phyloP scores from a whole-genome alignment of 2,888 invertebrate genomes.

The Neoitamus cyanurus region DNA sequence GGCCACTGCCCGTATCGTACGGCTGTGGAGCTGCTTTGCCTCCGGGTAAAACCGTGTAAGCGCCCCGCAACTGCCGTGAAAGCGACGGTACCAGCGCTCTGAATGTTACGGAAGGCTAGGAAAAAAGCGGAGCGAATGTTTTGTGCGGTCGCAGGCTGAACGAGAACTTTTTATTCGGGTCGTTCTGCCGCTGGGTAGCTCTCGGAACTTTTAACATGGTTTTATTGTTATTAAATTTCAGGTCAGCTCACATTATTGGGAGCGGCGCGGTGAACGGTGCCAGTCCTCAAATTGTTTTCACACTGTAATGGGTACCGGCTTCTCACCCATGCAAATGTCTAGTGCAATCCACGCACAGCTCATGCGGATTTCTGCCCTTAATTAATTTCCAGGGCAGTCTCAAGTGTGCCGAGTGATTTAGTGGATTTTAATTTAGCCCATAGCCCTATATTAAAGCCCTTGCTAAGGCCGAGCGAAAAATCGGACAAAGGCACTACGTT shows the following conservation, averaged over 20 bases:
- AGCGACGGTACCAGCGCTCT: not conserved
- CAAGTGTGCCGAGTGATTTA: not conserved
- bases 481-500: not conserved
- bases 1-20: not conserved
- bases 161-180: slow-evolving; percentile 16
- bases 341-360: not conserved
- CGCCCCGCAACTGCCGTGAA: not conserved
- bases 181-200: slow-evolving; percentile 1
- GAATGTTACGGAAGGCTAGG: not conserved
- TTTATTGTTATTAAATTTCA: slow-evolving; percentile 30
- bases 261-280: not conserved
- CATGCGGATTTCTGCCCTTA: not conserved
- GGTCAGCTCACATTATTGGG: slow-evolving; percentile 27
- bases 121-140: not conserved
- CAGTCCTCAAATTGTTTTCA: slow-evolving; percentile 8
- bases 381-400: not conserved
- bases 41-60: not conserved
- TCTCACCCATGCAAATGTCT: not conserved
- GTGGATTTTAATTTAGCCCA: not conserved
- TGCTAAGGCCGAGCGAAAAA: not conserved
- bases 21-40: not conserved
- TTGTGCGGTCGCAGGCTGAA: slow-evolving; percentile 10
- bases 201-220: slow-evolving; percentile 15
- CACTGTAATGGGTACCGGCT: not conserved
- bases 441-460: not conserved